Conservation (phyloP, 2,113 vertebrate species). For the Platysternon megacephalum region DNA sequence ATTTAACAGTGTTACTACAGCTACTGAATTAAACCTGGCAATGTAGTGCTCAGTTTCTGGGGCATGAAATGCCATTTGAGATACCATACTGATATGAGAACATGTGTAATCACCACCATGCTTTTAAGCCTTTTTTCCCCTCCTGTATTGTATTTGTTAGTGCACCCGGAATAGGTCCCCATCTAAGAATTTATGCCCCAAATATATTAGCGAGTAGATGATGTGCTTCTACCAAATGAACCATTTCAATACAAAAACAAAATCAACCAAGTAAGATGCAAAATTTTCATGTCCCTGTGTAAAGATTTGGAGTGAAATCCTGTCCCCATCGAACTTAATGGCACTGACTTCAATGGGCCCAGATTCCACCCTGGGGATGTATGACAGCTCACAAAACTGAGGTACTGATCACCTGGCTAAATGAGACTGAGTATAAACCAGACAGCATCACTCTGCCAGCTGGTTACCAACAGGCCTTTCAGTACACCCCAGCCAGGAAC, state of each 20-base stretch:
- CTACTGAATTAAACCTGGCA: conserved; percentile 28
- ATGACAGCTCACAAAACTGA: background rate
- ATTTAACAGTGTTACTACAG: conserved; percentile 22
- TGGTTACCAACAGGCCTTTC: background rate
- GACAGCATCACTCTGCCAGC: background rate
- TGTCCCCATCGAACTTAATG: background rate
- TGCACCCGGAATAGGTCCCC: background rate
- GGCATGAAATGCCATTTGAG: background rate
- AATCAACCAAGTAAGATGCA: background rate
- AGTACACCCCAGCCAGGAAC: background rate
- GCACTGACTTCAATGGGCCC: background rate
- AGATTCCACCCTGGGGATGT: background rate
- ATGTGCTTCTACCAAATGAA: background rate
- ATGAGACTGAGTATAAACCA: background rate
- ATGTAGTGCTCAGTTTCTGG: background rate
- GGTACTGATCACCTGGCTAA: background rate
- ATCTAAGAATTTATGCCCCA: background rate
- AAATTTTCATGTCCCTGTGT: background rate
- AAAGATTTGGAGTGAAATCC: background rate
- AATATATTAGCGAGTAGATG: rapidly evolving
- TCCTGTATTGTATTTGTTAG: background rate
- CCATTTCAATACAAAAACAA: background rate
- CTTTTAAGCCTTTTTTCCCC: background rate
- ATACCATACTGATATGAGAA: background rate
- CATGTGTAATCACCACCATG: too few species aligned